phyloP scores from a whole-genome alignment of 1,140 invertebrate species.

The Drosophila suzukii region DNA sequence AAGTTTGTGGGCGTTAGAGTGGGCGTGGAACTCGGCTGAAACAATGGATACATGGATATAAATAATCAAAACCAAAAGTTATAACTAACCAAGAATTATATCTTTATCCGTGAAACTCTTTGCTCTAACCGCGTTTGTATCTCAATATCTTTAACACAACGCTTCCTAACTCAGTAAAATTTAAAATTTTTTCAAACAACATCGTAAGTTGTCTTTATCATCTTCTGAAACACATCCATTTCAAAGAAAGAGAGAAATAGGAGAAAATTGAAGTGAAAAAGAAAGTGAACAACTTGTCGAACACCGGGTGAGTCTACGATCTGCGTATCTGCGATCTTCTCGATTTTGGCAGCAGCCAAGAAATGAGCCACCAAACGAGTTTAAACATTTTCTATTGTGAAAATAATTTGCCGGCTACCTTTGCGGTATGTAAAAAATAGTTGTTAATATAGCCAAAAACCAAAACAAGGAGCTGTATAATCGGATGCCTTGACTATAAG shows the following conservation, averaged over 20 bases:
- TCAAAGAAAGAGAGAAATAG: constrained; percentile 9
- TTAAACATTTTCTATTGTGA: constrained; percentile 59
- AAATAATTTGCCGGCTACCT: constrained; percentile 30
- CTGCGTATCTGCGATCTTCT: constrained; percentile 7
- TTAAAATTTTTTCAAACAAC: constrained; percentile 19
- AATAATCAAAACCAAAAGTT: too few species aligned
- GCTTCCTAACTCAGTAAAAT: constrained; percentile 11
- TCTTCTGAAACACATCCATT: constrained; percentile 22
- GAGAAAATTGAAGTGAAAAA: constrained; percentile 55
- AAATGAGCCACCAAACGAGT: constrained; percentile 16
- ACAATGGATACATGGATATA: too few species aligned
- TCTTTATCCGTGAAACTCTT: background rate
- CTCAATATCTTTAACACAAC: background rate
- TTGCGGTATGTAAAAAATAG: too few species aligned
- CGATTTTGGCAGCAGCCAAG: constrained; percentile 36
- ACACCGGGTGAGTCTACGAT: constrained; percentile 9
- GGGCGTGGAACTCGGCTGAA: too few species aligned
- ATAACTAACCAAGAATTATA: too few species aligned
- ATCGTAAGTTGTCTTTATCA: constrained; percentile 15
- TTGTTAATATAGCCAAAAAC: too few species aligned
- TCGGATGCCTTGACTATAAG: too few species aligned
- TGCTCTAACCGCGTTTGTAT: background rate
- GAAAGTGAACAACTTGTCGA: constrained; percentile 62
- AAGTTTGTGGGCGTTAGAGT: too few species aligned
- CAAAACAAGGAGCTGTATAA: too few species aligned